phyloP scores from a whole-genome alignment of 2,113 vertebrate species.

The Elephas maximus region DNA sequence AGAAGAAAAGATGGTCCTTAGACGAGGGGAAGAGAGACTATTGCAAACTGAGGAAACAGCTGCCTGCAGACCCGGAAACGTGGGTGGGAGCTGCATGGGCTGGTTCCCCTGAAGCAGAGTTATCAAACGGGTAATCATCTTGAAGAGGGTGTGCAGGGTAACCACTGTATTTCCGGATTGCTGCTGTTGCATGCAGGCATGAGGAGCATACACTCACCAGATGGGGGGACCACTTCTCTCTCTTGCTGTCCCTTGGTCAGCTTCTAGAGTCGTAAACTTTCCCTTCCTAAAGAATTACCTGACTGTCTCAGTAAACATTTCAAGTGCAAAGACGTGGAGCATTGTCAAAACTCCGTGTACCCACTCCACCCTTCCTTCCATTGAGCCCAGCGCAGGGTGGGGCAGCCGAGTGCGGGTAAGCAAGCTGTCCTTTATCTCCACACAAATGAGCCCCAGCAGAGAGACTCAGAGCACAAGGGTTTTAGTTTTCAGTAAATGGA shows the following conservation, averaged over 20 bases:
- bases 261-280: neutral
- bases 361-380: slow-evolving; percentile 76
- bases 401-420: neutral
- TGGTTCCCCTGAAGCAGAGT: neutral
- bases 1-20: neutral
- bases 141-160: neutral
- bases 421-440: slow-evolving; percentile 42
- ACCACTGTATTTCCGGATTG: neutral
- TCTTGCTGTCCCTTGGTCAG: neutral
- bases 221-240: neutral
- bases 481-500: neutral
- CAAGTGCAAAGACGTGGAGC: slow-evolving; percentile 52
- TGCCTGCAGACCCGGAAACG: neutral
- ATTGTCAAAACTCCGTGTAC: slow-evolving; percentile 31
- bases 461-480: neutral
- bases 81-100: neutral
- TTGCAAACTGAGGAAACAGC: slow-evolving; percentile 8
- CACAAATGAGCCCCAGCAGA: slow-evolving; percentile 43
- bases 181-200: neutral
- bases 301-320: slow-evolving; percentile 61
- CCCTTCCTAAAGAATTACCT: slow-evolving; percentile 44
- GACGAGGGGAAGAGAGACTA: neutral
- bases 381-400: slow-evolving; percentile 35
- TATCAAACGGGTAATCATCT: neutral
- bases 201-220: neutral